Conservation (phyloP, 2,797 vertebrate species). For the Semaprochilodus insignis region DNA sequence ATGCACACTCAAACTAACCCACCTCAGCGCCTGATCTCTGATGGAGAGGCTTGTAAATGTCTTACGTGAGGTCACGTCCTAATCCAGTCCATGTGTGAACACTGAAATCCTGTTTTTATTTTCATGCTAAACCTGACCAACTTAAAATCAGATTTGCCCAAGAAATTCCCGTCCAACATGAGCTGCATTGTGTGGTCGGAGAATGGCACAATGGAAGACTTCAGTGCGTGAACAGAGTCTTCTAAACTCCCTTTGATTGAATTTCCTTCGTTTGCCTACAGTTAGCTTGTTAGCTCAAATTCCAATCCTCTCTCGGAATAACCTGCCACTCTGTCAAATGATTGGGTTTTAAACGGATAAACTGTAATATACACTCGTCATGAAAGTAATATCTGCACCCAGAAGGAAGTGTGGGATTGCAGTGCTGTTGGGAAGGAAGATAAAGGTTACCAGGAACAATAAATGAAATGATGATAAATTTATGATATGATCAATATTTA, state of each 20-base stretch:
- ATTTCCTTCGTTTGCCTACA: not conserved
- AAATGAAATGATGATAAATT: no score
- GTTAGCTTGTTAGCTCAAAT: no score
- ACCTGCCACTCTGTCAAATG: no score
- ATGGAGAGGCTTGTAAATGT: not conserved
- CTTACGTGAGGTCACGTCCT: not conserved
- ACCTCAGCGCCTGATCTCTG: not conserved
- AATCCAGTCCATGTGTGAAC: not conserved
- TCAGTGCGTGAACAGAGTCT: not conserved
- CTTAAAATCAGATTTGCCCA: not conserved
- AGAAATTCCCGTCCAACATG: not conserved
- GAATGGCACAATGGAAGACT: not conserved
- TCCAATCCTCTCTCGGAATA: no score
- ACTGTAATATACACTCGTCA: no score
- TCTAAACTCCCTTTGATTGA: not conserved
- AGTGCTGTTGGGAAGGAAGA: no score
- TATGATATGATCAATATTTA: no score
- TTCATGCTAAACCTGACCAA: not conserved
- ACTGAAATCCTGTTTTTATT: not conserved
- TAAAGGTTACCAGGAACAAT: no score
- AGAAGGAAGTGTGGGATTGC: no score
- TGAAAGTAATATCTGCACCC: no score
- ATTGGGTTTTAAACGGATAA: no score
- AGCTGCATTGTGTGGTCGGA: not conserved
- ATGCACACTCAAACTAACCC: conserved; percentile 21